phyloP scores from a whole-genome alignment of 2,797 vertebrate genomes.

The Premnoplex brunnescens region DNA sequence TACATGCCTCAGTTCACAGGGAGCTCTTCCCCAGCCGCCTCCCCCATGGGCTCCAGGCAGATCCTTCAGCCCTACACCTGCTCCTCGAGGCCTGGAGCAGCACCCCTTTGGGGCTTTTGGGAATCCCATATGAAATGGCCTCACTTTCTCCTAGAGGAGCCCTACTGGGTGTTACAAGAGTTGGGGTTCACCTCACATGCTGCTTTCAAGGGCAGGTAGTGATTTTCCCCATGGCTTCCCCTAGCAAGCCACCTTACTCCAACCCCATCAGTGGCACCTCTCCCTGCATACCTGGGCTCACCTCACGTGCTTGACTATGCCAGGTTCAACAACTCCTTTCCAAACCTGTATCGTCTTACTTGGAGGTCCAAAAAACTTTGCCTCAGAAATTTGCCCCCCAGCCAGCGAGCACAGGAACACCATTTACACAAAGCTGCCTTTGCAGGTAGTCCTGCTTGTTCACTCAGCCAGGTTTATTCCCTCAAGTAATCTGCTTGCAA shows the following conservation, averaged over 20 bases:
- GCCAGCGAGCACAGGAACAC: neutral
- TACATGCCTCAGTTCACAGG: rapidly evolving
- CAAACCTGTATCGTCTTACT: neutral
- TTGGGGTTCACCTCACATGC: neutral
- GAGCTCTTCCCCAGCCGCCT: neutral
- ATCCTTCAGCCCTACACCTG: neutral
- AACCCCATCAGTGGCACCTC: neutral
- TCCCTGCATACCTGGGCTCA: neutral
- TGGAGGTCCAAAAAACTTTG: neutral
- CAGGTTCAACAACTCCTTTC: neutral
- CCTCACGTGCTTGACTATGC: neutral
- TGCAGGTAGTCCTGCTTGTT: neutral
- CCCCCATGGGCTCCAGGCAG: neutral
- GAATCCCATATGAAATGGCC: neutral
- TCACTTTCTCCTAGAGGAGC: neutral
- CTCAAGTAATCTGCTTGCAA: neutral
- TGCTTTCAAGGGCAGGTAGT: neutral
- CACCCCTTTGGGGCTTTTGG: neutral
- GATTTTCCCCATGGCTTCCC: neutral
- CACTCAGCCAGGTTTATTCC: neutral
- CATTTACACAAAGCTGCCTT: neutral
- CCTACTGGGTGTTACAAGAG: neutral
- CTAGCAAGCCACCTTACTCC: neutral
- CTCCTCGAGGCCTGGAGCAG: neutral
- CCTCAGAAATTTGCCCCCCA: neutral